Evolutionary conservation across 2,113 vertebrate genomes (phyloP).

Genomic region (Polypterus bichir): DNA sequence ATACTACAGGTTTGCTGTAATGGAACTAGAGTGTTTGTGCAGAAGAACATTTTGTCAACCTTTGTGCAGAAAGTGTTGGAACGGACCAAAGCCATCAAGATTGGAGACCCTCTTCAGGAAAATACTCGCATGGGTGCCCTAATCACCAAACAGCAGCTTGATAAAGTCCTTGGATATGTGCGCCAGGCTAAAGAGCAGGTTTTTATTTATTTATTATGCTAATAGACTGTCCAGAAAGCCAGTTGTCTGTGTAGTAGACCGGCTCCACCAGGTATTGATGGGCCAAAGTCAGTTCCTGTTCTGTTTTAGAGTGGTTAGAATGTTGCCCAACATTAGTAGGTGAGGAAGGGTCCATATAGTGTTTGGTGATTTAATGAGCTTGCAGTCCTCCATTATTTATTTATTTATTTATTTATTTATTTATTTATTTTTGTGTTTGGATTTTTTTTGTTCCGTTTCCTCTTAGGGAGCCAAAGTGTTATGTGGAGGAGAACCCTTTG

Average conservation of each 20-base stretch:
- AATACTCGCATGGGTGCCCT: constrained; percentile 82
- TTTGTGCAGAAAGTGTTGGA: constrained; percentile 81
- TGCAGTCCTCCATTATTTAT: no score
- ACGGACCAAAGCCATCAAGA: constrained; percentile 66
- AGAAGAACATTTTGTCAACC: constrained; percentile 64
- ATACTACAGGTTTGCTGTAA: constrained; percentile 80
- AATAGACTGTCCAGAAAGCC: no score
- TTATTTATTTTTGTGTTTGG: no score
- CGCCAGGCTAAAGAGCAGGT: constrained; percentile 75
- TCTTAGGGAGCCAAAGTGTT: constrained; percentile 74
- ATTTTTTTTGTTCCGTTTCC: constrained; percentile 9
- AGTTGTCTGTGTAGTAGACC: no score
- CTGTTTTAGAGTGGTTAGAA: no score
- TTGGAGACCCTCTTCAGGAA: constrained; percentile 78
- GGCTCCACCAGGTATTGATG: no score
- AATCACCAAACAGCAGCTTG: constrained; percentile 73
- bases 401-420: no score
- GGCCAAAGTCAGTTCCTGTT: no score
- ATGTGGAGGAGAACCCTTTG: constrained; percentile 68
- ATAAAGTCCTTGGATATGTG: constrained; percentile 74
- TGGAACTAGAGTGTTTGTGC: constrained; percentile 84
- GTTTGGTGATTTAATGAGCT: no score
- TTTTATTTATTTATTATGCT: constrained; percentile 6
- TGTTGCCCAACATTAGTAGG: no score
- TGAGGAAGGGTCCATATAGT: no score